A percentile compares a stretch with the other conserved stretches of the same genome.
Conservation (phyloP, 2,888 invertebrate species). For the Andrena flavipes region DNA sequence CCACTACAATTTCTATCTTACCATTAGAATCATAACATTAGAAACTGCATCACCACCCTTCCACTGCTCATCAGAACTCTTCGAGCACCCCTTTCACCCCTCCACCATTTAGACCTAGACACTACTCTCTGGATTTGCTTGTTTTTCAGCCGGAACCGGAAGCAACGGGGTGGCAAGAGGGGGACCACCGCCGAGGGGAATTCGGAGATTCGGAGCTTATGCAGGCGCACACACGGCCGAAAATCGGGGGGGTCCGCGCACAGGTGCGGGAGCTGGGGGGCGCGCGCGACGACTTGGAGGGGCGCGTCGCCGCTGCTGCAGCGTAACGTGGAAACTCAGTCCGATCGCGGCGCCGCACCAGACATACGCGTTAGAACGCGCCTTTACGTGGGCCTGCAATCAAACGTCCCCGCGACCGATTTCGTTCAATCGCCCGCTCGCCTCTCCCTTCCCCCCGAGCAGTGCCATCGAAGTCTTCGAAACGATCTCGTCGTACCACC, state of each 20-base stretch:
- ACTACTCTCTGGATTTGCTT: neutral
- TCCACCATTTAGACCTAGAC: neutral
- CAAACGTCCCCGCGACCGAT: conserved; percentile 39
- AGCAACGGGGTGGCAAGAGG: neutral
- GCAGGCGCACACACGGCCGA: neutral
- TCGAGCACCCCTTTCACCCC: neutral
- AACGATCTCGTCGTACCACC: neutral
- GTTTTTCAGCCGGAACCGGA: neutral
- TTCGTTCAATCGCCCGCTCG: conserved; percentile 7
- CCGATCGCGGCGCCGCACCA: conserved; percentile 80
- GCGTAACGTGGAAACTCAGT: conserved; percentile 77
- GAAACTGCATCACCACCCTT: neutral
- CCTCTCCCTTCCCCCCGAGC: neutral
- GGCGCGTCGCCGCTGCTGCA: conserved; percentile 71
- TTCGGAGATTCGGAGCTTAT: neutral
- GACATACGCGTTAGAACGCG: conserved; percentile 75
- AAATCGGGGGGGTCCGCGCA: conserved; percentile 37
- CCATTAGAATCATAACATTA: no score
- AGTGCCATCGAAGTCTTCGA: neutral
- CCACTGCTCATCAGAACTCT: neutral
- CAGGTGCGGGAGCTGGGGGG: conserved; percentile 59
- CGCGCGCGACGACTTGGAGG: conserved; percentile 71
- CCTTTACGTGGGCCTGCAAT: conserved; percentile 55
- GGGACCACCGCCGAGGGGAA: neutral
- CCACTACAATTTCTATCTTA: no score